Evolutionary conservation across 2,797 vertebrate genomes (phyloP).

Genomic region (Chelonia mydas): DNA sequence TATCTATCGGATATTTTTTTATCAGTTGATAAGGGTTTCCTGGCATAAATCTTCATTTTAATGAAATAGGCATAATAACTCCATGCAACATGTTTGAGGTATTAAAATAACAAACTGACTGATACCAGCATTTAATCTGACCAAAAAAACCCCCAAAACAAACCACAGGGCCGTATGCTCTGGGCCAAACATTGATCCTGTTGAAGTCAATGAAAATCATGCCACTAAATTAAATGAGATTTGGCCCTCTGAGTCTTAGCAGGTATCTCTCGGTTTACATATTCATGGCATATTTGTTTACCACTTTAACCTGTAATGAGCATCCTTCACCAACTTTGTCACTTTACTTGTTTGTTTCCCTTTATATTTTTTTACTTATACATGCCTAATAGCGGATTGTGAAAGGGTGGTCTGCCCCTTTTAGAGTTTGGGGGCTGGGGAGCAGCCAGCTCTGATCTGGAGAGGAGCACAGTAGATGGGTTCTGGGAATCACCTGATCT

Average conservation of each 20-base stretch:
- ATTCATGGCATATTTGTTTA: neutral
- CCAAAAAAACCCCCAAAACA: neutral
- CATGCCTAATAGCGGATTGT: neutral
- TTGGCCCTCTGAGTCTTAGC: neutral
- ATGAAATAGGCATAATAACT: neutral
- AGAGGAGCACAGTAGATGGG: neutral
- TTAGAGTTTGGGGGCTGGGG: fast-evolving
- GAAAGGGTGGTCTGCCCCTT: neutral
- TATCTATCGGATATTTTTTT: neutral
- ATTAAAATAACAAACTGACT: neutral
- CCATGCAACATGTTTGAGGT: neutral
- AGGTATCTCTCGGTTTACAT: neutral
- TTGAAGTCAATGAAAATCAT: neutral
- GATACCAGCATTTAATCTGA: neutral
- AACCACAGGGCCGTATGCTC: neutral
- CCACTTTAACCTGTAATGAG: neutral
- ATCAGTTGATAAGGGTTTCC: neutral
- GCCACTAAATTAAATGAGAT: neutral
- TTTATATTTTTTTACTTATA: neutral
- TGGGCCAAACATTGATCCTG: neutral
- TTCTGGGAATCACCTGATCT: neutral
- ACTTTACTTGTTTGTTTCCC: neutral
- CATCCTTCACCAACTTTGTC: neutral
- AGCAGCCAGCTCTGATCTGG: neutral
- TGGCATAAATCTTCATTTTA: neutral